Percentiles rank a stretch among this genome's conserved stretches.
phyloP scores from a whole-genome alignment of 35 echinoderm and acorn worm genomes.

The Heliocidaris erythrogramma region DNA sequence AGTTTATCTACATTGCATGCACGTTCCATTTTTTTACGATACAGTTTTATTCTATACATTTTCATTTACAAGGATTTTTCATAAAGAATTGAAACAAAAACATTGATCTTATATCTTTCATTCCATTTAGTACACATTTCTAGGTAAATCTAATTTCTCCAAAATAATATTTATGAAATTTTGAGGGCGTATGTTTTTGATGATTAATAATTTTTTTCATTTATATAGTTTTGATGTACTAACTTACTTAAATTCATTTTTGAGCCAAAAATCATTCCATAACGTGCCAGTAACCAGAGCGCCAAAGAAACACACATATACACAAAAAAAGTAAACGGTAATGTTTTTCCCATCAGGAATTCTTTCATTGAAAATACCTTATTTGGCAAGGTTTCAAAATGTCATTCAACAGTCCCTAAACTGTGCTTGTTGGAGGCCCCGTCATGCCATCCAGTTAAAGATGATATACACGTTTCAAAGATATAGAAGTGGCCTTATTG shows the following conservation, averaged over 20 bases:
- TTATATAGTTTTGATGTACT: background rate
- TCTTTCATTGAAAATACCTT: constrained; percentile 13
- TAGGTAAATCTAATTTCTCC: background rate
- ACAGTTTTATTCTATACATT: background rate
- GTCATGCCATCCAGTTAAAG: background rate
- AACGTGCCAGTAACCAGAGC: background rate
- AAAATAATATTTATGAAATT: background rate
- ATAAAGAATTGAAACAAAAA: too few relatives aligned
- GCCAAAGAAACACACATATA: background rate
- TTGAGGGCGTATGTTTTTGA: background rate
- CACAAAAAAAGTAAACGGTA: background rate
- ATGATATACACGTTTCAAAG: background rate
- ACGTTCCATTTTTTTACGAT: too few relatives aligned
- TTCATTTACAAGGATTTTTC: background rate
- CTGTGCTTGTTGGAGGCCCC: background rate
- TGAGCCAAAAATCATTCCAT: background rate
- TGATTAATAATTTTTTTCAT: background rate
- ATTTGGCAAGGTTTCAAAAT: background rate
- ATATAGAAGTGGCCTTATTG: background rate
- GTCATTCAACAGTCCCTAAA: constrained; percentile 1
- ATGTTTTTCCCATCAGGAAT: background rate
- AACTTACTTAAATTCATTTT: background rate
- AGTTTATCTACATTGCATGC: too few relatives aligned
- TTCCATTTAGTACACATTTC: background rate
- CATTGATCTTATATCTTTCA: background rate